These are phyloP conservation scores for Volucella bombylans DNA, from an alignment of 2,888 invertebrate genomes.

Conservation along the genomic window DNA sequence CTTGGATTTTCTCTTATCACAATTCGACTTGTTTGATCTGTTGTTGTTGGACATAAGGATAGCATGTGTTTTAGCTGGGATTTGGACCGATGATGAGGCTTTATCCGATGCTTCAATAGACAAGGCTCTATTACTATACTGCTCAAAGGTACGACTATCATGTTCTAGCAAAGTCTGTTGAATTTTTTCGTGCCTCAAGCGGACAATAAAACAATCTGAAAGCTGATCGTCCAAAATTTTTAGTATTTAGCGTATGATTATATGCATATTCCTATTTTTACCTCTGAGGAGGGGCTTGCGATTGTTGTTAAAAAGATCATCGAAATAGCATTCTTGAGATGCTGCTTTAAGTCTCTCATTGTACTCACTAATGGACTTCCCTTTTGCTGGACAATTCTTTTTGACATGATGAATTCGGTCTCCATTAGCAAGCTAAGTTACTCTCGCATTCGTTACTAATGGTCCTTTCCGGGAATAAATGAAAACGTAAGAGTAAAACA, in stretches of 20 bases:
- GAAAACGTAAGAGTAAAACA: too few relatives aligned
- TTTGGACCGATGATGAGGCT: slow-evolving; percentile 5
- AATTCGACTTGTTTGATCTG: background rate
- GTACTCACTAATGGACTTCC: too few relatives aligned
- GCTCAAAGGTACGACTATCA: background rate
- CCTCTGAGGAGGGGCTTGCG: background rate
- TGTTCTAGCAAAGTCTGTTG: slow-evolving; percentile 2
- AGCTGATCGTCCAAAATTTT: slow-evolving; percentile 14
- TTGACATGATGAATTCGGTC: too few relatives aligned
- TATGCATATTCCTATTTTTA: background rate
- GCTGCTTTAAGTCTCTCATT: background rate
- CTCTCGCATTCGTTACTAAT: too few relatives aligned
- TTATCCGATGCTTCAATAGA: slow-evolving; percentile 11
- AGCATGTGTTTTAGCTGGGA: background rate
- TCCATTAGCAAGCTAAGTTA: too few relatives aligned
- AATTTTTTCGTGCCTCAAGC: background rate
- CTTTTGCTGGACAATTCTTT: too few relatives aligned
- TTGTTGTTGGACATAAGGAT: background rate
- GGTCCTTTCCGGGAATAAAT: too few relatives aligned
- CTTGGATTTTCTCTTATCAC: background rate
- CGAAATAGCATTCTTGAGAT: background rate
- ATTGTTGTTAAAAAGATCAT: too few relatives aligned
- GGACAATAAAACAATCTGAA: background rate
- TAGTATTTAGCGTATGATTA: too few relatives aligned
- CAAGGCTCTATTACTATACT: background rate